Conservation (phyloP, 1,140 invertebrate species). For the Drosophila tsacasi region DNA sequence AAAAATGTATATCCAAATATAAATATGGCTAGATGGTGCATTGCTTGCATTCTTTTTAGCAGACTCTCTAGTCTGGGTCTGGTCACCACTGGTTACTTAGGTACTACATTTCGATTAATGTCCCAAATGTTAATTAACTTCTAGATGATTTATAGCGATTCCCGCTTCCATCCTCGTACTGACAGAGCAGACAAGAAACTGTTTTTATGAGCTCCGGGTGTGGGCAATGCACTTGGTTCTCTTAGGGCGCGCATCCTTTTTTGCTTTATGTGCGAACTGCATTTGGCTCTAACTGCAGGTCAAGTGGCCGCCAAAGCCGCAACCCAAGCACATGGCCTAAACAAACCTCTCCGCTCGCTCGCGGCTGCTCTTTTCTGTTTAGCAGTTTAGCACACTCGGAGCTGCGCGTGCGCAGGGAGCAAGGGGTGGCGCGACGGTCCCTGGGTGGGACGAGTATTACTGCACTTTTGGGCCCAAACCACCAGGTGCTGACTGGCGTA, state of each 20-base stretch:
- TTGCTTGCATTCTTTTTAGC: not conserved
- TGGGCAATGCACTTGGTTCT: slow-evolving; percentile 15
- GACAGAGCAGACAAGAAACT: not conserved
- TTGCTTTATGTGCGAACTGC: slow-evolving; percentile 44
- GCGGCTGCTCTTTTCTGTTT: slow-evolving; percentile 51
- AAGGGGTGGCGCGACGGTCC: not conserved
- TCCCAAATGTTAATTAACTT: not conserved
- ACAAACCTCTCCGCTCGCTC: slow-evolving; percentile 17
- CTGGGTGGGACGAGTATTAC: not conserved
- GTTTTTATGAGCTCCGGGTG: not conserved
- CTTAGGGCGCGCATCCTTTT: slow-evolving; percentile 20
- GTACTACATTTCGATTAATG: not conserved
- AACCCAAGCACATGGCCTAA: slow-evolving; percentile 58
- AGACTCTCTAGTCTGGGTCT: not conserved
- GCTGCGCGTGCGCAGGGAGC: slow-evolving; percentile 58
- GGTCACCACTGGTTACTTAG: not conserved
- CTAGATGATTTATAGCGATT: not conserved
- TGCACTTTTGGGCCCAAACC: slow-evolving; percentile 25
- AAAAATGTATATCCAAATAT: not conserved
- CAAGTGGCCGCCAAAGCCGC: slow-evolving; percentile 64
- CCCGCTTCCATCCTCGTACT: not conserved
- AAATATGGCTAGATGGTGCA: no score
- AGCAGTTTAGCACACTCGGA: slow-evolving; percentile 42
- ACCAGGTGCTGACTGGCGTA: slow-evolving; percentile 20
- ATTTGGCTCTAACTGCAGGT: slow-evolving; percentile 67